Base-by-base conservation (phyloP, 2,888 invertebrate genomes). In the Trileptium ribeirensis region DNA sequence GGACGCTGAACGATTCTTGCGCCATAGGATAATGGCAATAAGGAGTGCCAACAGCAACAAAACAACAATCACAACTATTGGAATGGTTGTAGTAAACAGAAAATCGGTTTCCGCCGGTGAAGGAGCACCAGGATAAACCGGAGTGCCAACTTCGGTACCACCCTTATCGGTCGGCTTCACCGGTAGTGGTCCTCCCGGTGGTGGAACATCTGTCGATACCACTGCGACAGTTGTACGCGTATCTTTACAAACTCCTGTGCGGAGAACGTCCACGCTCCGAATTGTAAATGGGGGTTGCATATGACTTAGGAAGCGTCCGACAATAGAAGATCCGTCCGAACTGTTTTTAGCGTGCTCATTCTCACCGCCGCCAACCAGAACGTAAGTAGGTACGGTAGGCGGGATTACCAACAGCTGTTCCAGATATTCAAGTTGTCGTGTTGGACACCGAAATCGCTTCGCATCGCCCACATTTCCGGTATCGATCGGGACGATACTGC, bases 1-100 rank as follows among this genome's bases (percentile, higher is more conserved):
- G 93, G 94, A 93, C 83, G 95, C 95, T 84, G 94, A 92, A 77
- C 89, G 87, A 84, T 94, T 92, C 86, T 94, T 92, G 85, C 94
- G 92, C 88, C 96, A 96, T 79, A 97, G 90, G 80, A 95, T 92
- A 87, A 95, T 95, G 0, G 96, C 96, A 78, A 96, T 93, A 81
- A 96, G 91, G 36, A 39, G 38, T 24, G 77, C 77, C 36, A 75
- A n/a, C 2, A 75, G 2, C n/a, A 75, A 36, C 39, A 0, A 94
- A 93, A 0, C 92, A 1, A 89, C 87, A 38, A 96, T 94, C 33
- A 90, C 89, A 15, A 94, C 92, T 0, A 94, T 94, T 0, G 97
- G 96, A 81, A 96, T 92, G 51, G 97, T 93, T 84, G 95, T 95
- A 1, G 95, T 96, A 78, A 91, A 24, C 24, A 51, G 24, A 15